A percentile compares a stretch with the other conserved stretches of the same genome.
These are phyloP conservation scores for Belonocnema kinseyi DNA, from an alignment of 1,140 invertebrate genomes.

Conservation along the genomic window DNA sequence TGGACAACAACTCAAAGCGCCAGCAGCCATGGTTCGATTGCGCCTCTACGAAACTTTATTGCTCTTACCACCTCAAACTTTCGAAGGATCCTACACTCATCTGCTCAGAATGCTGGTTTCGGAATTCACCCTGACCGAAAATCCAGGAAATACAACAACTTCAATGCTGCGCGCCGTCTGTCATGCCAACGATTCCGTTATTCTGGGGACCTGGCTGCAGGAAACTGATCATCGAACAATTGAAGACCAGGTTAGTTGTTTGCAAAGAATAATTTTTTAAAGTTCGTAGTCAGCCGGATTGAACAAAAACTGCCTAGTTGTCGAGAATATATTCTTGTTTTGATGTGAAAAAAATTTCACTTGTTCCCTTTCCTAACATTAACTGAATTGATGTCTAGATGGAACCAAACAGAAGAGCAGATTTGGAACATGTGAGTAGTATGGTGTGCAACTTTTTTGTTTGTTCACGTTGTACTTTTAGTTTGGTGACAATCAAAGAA, in stretches of 20 bases:
- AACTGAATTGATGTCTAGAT: slow-evolving; percentile 77
- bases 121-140: slow-evolving; percentile 97
- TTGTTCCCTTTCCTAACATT: slow-evolving; percentile 27
- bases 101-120: slow-evolving; percentile 95
- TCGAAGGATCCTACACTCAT: slow-evolving; percentile 91
- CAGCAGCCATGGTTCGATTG: slow-evolving; percentile 93
- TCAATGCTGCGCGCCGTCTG: slow-evolving; percentile 90
- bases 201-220: slow-evolving; percentile 91
- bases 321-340: too few species aligned
- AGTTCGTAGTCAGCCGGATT: too few species aligned
- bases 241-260: slow-evolving; percentile 93
- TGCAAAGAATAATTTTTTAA: background rate
- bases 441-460: slow-evolving; percentile 50
- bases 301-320: too few species aligned
- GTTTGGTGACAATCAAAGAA: background rate
- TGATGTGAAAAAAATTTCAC: too few species aligned
- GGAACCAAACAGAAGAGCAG: slow-evolving; percentile 84
- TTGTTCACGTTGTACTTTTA: slow-evolving; percentile 4
- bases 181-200: slow-evolving; percentile 92
- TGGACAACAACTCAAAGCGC: slow-evolving; percentile 94
- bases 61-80: slow-evolving; percentile 87
- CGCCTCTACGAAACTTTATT: slow-evolving; percentile 93
- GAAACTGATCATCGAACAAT: slow-evolving; percentile 97
- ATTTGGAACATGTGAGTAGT: slow-evolving; percentile 85
- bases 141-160: slow-evolving; percentile 95